These are phyloP conservation scores for Morbakka virulenta DNA, from an alignment of 30 jellyfish, hydroid and myxozoan species.

Conservation along the genomic window DNA sequence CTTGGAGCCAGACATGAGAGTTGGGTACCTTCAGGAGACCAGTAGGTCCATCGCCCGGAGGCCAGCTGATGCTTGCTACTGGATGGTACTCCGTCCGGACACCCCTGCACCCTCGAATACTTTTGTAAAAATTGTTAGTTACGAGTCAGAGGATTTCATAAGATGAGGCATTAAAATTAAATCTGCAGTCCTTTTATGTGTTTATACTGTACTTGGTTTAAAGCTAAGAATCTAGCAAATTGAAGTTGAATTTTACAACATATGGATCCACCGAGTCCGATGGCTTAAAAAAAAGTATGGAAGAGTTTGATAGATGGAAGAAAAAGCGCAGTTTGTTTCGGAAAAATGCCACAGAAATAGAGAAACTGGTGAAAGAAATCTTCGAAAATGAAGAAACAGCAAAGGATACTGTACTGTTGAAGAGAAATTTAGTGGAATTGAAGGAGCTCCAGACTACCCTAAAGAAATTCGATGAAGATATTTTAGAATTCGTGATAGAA, in stretches of 20 bases:
- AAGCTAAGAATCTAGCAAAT: too few relatives aligned
- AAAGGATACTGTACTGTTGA: background rate
- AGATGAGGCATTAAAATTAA: too few relatives aligned
- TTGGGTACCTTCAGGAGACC: too few relatives aligned
- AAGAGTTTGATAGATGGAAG: constrained; percentile 2
- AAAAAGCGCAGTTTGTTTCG: background rate
- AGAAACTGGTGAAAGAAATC: background rate
- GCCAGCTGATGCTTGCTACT: too few relatives aligned
- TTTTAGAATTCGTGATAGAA: background rate
- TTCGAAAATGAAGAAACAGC: background rate
- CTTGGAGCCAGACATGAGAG: too few relatives aligned
- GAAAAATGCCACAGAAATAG: background rate
- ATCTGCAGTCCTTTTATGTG: too few relatives aligned
- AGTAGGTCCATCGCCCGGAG: too few relatives aligned
- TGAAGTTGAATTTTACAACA: background rate
- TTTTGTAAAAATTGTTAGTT: too few relatives aligned
- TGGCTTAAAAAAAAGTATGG: background rate
- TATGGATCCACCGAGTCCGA: background rate
- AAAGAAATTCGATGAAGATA: background rate
- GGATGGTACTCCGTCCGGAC: too few relatives aligned
- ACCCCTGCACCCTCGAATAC: too few relatives aligned
- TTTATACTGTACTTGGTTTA: too few relatives aligned
- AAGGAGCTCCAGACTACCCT: constrained; percentile 6
- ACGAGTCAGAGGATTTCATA: too few relatives aligned
- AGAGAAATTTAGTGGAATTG: background rate